Evolutionary conservation across 2,797 vertebrate genomes (phyloP).

Genomic region (Aphelocoma californica): DNA sequence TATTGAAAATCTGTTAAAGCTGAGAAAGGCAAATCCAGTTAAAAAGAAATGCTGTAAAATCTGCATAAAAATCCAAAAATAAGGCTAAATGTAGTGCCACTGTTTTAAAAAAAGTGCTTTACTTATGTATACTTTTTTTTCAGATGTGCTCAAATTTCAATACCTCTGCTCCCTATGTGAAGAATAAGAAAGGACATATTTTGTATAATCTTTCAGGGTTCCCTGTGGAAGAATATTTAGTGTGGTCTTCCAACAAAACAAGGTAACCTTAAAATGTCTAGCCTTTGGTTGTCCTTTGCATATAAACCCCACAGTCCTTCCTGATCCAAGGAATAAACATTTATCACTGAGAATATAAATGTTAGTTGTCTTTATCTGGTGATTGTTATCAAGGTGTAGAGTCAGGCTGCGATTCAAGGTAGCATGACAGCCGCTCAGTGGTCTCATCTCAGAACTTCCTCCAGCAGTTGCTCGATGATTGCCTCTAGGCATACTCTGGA

Average conservation of each 20-base stretch:
- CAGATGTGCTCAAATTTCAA: conserved; percentile 63
- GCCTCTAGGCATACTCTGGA: not conserved
- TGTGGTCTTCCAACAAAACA: conserved; percentile 32
- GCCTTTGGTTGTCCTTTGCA: not conserved
- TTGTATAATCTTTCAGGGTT: conserved; percentile 72
- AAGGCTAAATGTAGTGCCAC: not conserved
- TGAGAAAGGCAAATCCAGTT: not conserved
- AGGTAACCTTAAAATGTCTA: conserved; percentile 51
- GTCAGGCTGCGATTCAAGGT: not conserved
- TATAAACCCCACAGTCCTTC: not conserved
- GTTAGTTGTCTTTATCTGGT: not conserved
- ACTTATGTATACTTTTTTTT: not conserved
- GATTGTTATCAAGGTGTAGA: not conserved
- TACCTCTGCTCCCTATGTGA: conserved; percentile 32
- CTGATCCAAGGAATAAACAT: not conserved
- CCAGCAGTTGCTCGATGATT: not conserved
- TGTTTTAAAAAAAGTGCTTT: not conserved
- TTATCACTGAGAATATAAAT: not conserved
- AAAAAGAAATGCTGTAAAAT: not conserved
- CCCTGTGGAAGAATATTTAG: conserved; percentile 69
- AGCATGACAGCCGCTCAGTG: not conserved
- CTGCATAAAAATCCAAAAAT: not conserved
- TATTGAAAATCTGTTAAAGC: not conserved
- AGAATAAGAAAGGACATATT: conserved; percentile 51
- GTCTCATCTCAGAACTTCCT: not conserved